Conservation (phyloP, 1,140 invertebrate species). For the Chionoecetes opilio region DNA sequence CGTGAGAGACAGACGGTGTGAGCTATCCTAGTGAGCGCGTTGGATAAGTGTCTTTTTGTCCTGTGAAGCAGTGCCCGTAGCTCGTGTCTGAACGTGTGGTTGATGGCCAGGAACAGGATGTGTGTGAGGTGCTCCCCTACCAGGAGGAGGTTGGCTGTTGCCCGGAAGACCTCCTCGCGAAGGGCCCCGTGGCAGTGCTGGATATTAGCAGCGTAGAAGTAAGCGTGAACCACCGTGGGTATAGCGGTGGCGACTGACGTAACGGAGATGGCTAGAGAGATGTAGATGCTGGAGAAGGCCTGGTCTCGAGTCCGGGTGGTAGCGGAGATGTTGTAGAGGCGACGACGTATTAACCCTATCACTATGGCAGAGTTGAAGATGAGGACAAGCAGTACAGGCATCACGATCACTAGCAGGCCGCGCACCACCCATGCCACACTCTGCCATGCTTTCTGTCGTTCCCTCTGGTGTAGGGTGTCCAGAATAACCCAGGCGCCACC, state of each 20-base stretch:
- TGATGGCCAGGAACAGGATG: slow-evolving; percentile 47
- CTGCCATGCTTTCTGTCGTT: not conserved
- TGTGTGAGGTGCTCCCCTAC: slow-evolving; percentile 58
- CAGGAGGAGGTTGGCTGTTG: slow-evolving; percentile 60
- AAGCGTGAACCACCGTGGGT: slow-evolving; percentile 35
- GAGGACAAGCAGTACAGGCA: slow-evolving; percentile 55
- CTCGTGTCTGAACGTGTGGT: slow-evolving; percentile 49
- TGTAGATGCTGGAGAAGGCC: slow-evolving; percentile 67
- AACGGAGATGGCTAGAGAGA: slow-evolving; percentile 46
- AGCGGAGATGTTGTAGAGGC: slow-evolving; percentile 8
- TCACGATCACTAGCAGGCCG: not conserved
- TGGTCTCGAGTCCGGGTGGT: slow-evolving; percentile 36
- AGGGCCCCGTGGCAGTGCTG: slow-evolving; percentile 48
- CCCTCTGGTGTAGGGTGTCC: slow-evolving; percentile 35
- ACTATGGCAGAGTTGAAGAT: slow-evolving; percentile 57
- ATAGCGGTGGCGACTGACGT: slow-evolving; percentile 50
- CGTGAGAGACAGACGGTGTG: no score
- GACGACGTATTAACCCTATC: not conserved
- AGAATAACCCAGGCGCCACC: slow-evolving; percentile 46
- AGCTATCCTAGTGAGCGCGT: no score
- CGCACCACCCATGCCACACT: slow-evolving; percentile 10
- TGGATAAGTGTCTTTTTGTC: no score
- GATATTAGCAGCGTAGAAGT: slow-evolving; percentile 55
- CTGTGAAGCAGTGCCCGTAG: not conserved
- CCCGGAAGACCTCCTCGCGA: slow-evolving; percentile 65